Base-by-base conservation (phyloP, 2,888 invertebrate genomes). In the Papilio demoleus region DNA sequence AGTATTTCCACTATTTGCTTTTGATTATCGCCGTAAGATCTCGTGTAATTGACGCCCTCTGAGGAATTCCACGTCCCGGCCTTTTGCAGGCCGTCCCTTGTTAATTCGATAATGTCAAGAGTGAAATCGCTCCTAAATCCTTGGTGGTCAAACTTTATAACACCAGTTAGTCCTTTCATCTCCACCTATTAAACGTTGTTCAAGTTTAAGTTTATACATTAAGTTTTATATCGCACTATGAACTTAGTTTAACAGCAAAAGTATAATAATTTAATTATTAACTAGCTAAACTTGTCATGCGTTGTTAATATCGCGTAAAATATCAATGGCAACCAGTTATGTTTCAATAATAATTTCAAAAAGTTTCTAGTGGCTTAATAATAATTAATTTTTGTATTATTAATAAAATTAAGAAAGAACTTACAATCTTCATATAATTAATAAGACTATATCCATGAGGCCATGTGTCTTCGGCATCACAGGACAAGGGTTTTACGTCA, bases 401-500 rank as follows among this genome's bases (percentile, higher is more conserved):
- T n/a, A n/a, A n/a, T n/a, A 27, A 63, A 61, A 8, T 65, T 47
- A 65, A 60, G 58, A 68, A 38, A 59, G 59, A 80, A 94, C 96
- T 95, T 88, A 97, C 99, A 82, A 97, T 97, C 94, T 97, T 98
- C 97, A 99, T 98, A 83, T 98, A 98, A 93, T 99, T 99, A 77
- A 99, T 97, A 74, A 99, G 94, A 79, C 97, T 97, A 86, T 97
- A 97, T 72, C 99, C 99, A 79, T 98, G 97, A 19, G 96, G 96
- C 98, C 98, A 99, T 12, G 97, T 97, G 85, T 97, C 96, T 73
- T 96, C 95, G 0, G 96, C 96, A 79, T 97, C 97, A 80, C 98
- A 98, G 65, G 96, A 97, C 70, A 98, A 93, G 1, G 97, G 96
- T 81, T 97, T 96, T 75, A 97, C 97, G 83, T 97, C 97, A 74